phyloP scores from a whole-genome alignment of 2,113 vertebrate species.

The Menidia beryllina region DNA sequence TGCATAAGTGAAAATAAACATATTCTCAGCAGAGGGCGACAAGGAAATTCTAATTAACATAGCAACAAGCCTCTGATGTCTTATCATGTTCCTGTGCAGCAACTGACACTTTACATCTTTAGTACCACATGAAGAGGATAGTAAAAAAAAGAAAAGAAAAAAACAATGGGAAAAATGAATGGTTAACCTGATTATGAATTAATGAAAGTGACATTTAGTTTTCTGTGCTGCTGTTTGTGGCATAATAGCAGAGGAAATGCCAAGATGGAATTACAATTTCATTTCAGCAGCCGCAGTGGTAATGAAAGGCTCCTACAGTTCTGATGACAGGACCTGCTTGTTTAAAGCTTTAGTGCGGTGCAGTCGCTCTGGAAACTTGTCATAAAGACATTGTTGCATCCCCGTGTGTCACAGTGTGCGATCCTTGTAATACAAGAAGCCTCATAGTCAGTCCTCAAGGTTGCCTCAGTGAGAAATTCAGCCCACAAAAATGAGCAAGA shows the following conservation, averaged over 20 bases:
- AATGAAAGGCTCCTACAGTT: slow-evolving; percentile 24
- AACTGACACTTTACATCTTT: slow-evolving; percentile 52
- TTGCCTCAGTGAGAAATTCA: slow-evolving; percentile 40
- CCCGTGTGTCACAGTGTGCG: slow-evolving; percentile 24
- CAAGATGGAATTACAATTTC: neutral
- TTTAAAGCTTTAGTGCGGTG: slow-evolving; percentile 32
- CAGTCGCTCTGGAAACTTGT: slow-evolving; percentile 36
- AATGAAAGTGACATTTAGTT: slow-evolving; percentile 7
- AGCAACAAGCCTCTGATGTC: slow-evolving; percentile 67
- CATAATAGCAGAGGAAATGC: slow-evolving; percentile 1
- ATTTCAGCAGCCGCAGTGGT: slow-evolving; percentile 18
- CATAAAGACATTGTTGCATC: slow-evolving; percentile 35
- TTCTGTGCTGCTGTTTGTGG: neutral
- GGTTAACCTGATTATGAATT: slow-evolving; percentile 1
- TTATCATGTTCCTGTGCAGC: slow-evolving; percentile 50
- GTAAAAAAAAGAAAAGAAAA: slow-evolving; percentile 17
- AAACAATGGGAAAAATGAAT: too few species aligned
- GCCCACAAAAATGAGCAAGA: slow-evolving; percentile 19
- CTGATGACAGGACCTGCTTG: slow-evolving; percentile 14
- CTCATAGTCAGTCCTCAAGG: slow-evolving; percentile 54
- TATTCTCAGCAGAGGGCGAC: slow-evolving; percentile 52
- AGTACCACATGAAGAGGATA: slow-evolving; percentile 38
- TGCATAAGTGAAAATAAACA: slow-evolving; percentile 65
- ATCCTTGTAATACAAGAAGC: slow-evolving; percentile 54
- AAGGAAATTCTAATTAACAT: slow-evolving; percentile 65